phyloP scores from a whole-genome alignment of 2,113 vertebrate genomes.

The Meleagris gallopavo region DNA sequence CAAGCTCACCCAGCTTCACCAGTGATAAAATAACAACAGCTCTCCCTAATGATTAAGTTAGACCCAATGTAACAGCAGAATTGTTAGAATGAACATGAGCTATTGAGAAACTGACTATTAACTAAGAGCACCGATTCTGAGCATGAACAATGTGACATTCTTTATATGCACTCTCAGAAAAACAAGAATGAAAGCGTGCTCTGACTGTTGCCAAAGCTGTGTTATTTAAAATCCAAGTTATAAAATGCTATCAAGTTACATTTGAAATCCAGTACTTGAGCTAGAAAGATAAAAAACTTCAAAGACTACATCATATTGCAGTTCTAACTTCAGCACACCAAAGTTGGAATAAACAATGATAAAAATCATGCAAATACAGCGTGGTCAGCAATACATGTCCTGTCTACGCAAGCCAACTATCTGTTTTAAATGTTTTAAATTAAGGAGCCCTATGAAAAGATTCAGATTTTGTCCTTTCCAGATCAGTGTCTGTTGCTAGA shows the following conservation, averaged over 20 bases:
- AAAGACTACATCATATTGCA: background rate
- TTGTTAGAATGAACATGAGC: background rate
- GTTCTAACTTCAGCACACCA: background rate
- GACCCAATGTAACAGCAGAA: background rate
- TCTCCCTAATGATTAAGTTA: background rate
- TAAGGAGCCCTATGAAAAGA: background rate
- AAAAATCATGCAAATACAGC: background rate
- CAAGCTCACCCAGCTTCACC: background rate
- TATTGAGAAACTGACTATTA: background rate
- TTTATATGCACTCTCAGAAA: background rate
- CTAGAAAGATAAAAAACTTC: slow-evolving; percentile 18
- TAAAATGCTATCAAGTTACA: background rate
- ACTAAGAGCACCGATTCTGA: background rate
- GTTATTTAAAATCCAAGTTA: background rate
- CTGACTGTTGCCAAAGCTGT: background rate
- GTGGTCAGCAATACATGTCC: slow-evolving; percentile 14
- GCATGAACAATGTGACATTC: background rate
- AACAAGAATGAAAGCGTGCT: background rate
- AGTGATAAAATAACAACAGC: background rate
- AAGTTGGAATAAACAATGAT: slow-evolving; percentile 26
- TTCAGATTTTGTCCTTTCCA: background rate
- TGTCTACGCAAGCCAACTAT: background rate
- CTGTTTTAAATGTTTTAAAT: background rate
- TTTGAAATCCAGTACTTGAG: background rate
- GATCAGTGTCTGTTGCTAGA: background rate